Conservation (phyloP, 2,888 invertebrate species). For the Lithophane semibrunnea region DNA sequence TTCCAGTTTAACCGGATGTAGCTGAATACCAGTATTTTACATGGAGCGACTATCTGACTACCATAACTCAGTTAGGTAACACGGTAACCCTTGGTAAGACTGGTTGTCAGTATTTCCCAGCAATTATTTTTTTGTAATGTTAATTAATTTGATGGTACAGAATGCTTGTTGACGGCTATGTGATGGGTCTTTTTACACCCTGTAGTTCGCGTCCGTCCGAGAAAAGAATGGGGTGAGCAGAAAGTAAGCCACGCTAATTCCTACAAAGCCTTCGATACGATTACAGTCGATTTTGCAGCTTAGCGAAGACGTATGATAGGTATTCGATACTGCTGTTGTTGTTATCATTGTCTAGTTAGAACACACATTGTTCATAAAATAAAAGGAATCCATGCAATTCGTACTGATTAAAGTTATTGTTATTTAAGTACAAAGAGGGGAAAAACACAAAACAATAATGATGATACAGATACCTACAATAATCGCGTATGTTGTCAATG, state of each 20-base stretch:
- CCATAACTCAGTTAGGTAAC: neutral
- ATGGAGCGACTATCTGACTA: neutral
- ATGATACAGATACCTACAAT: slow-evolving; percentile 11
- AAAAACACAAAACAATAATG: slow-evolving; percentile 30
- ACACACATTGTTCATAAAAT: slow-evolving; percentile 12
- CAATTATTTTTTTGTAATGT: no score
- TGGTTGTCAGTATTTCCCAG: no score
- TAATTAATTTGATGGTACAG: no score
- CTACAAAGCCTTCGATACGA: neutral
- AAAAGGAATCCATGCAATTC: slow-evolving; percentile 12
- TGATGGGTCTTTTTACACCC: no score
- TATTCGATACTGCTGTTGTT: neutral
- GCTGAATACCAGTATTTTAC: neutral
- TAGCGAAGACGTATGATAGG: neutral
- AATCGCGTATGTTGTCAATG: slow-evolving; percentile 12
- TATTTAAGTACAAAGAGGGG: neutral
- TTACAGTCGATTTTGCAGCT: neutral
- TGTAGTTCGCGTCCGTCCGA: no score
- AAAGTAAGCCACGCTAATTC: neutral
- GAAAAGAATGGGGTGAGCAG: neutral
- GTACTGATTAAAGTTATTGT: slow-evolving; percentile 31
- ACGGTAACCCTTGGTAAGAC: neutral
- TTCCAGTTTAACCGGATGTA: neutral
- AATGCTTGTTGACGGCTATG: no score
- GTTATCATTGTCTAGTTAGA: neutral